phyloP scores from a whole-genome alignment of 1,140 invertebrate genomes.

The Lepeophtheirus salmonis region DNA sequence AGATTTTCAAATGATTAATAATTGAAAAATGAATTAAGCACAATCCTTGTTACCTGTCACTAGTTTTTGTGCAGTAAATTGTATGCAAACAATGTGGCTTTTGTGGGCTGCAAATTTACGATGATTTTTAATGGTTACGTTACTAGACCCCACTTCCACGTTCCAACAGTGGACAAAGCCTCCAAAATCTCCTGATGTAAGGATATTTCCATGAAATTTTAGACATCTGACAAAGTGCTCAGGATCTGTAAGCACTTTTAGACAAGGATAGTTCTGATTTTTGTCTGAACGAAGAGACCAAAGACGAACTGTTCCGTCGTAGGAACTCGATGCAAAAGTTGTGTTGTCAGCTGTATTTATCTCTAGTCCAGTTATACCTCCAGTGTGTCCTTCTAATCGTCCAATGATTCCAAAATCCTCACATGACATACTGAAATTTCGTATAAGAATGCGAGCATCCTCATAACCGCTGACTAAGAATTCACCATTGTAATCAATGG shows the following conservation, averaged over 20 bases:
- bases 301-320: conserved; percentile 8
- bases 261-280: neutral
- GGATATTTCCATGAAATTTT: neutral
- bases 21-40: too few relatives aligned
- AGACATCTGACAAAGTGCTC: conserved; percentile 5
- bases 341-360: neutral
- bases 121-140: neutral
- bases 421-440: neutral
- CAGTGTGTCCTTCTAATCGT: neutral
- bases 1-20: too few relatives aligned
- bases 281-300: neutral
- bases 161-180: conserved; percentile 6
- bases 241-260: neutral
- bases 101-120: neutral
- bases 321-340: neutral
- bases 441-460: conserved; percentile 2
- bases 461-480: conserved; percentile 6
- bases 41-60: neutral
- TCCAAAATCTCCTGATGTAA: conserved; percentile 6
- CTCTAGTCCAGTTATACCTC: conserved; percentile 5
- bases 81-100: conserved; percentile 9
- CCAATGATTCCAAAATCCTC: neutral
- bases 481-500: conserved; percentile 4
- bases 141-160: neutral
- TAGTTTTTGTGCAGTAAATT: conserved; percentile 1